A percentile compares a stretch with the other conserved stretches of the same genome.
Evolutionary conservation across 2,797 vertebrate genomes (phyloP).

Genomic region (Mastacembelus armatus): DNA sequence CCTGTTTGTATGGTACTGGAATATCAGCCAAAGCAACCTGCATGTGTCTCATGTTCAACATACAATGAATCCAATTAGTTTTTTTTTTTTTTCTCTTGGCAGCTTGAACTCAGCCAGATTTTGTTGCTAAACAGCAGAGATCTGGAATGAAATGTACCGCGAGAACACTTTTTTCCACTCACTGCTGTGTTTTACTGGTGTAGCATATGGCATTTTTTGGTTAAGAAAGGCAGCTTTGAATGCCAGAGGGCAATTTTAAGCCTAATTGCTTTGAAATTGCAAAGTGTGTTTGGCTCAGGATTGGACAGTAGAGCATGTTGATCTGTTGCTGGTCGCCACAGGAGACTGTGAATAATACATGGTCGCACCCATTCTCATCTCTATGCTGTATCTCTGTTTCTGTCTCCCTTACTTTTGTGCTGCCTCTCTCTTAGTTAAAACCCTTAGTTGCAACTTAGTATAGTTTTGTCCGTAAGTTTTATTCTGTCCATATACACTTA

Average conservation of each 20-base stretch:
- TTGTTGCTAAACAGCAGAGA: slow-evolving; percentile 27
- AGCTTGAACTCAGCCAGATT: slow-evolving; percentile 27
- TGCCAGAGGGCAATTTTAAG: slow-evolving; percentile 50
- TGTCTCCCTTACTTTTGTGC: slow-evolving; percentile 5
- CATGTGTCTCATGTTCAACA: not conserved
- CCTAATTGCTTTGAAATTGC: slow-evolving; percentile 59
- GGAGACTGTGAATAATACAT: slow-evolving; percentile 73
- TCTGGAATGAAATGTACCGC: slow-evolving; percentile 5
- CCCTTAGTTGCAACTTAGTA: not conserved
- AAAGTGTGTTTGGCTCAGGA: slow-evolving; percentile 56
- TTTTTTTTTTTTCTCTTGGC: not conserved
- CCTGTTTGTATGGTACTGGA: not conserved
- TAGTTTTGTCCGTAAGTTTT: slow-evolving; percentile 2
- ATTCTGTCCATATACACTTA: slow-evolving; percentile 7
- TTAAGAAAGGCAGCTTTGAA: slow-evolving; percentile 28
- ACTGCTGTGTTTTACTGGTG: slow-evolving; percentile 35
- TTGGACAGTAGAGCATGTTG: slow-evolving; percentile 54
- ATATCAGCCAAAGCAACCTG: slow-evolving; percentile 1
- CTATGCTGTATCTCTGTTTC: slow-evolving; percentile 6
- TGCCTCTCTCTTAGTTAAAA: slow-evolving; percentile 3
- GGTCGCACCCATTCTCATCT: slow-evolving; percentile 49
- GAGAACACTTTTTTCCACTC: not conserved
- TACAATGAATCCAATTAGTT: not conserved
- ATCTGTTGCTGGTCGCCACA: slow-evolving; percentile 52
- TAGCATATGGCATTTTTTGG: slow-evolving; percentile 33